These are phyloP conservation scores for Agonum fuliginosum DNA, from an alignment of 2,888 invertebrate species.

Conservation along the genomic window DNA sequence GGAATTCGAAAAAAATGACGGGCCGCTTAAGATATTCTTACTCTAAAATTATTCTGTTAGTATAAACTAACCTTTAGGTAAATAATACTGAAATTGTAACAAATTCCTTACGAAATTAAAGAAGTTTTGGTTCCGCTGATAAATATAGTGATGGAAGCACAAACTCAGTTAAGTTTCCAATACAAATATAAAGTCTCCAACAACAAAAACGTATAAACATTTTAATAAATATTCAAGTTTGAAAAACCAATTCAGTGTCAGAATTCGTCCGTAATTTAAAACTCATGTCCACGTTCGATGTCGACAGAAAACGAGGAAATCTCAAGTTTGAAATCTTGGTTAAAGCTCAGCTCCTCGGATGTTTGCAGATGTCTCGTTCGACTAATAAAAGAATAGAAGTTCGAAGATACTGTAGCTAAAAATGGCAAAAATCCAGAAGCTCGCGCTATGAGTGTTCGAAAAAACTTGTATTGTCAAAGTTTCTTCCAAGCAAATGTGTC, in stretches of 20 bases:
- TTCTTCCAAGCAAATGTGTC: constrained; percentile 54
- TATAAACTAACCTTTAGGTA: no score
- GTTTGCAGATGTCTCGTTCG: constrained; percentile 43
- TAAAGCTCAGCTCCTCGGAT: constrained; percentile 3
- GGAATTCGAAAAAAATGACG: no score
- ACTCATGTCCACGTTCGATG: constrained; percentile 6
- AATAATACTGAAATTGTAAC: no score
- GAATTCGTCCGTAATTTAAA: constrained; percentile 29
- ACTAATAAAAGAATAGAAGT: constrained; percentile 52
- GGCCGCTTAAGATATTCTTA: no score
- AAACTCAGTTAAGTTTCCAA: no score
- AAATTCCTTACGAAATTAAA: no score
- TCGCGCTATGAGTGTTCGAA: constrained; percentile 44
- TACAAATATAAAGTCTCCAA: background rate
- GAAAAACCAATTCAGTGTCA: constrained; percentile 15
- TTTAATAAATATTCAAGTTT: constrained; percentile 11
- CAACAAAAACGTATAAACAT: background rate
- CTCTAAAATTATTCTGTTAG: no score
- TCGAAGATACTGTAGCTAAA: constrained; percentile 41
- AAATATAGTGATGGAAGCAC: no score
- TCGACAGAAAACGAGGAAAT: constrained; percentile 13
- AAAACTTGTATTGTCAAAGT: constrained; percentile 57
- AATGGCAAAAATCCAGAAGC: constrained; percentile 50
- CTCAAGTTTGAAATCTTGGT: constrained; percentile 31
- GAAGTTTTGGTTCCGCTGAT: no score